A percentile compares a stretch with the other conserved stretches of the same genome.
phyloP scores from a whole-genome alignment of 2,888 invertebrate species.

The Drosophila buzzatii region DNA sequence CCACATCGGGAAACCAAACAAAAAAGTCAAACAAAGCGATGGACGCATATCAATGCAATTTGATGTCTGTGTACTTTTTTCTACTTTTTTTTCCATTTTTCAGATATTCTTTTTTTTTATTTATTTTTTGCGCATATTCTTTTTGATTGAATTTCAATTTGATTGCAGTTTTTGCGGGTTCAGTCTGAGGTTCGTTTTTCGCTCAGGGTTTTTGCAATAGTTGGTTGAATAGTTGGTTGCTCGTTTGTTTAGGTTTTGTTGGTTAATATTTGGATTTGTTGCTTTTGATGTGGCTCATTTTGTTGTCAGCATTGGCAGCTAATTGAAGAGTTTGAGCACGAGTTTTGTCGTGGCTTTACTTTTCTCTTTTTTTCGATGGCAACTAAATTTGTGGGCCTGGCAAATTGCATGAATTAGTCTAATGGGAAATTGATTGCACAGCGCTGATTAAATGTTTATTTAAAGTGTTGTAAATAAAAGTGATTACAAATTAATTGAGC shows the following conservation, averaged over 20 bases:
- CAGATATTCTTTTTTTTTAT: conserved; percentile 9
- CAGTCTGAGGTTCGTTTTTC: conserved; percentile 18
- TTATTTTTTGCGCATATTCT: conserved; percentile 51
- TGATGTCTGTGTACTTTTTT: conserved; percentile 62
- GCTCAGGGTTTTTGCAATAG: conserved; percentile 26
- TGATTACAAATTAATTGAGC: not conserved
- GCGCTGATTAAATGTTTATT: conserved; percentile 11
- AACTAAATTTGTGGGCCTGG: conserved; percentile 10
- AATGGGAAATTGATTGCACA: conserved; percentile 11
- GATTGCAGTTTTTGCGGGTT: conserved; percentile 59
- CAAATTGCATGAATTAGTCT: conserved; percentile 25
- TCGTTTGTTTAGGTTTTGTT: conserved; percentile 4
- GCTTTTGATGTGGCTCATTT: conserved; percentile 53
- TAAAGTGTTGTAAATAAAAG: conserved; percentile 1
- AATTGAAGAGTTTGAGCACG: conserved; percentile 8
- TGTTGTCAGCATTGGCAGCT: conserved; percentile 34
- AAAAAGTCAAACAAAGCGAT: conserved; percentile 68
- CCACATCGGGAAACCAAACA: conserved; percentile 56
- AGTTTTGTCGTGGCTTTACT: conserved; percentile 4
- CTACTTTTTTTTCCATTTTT: not conserved
- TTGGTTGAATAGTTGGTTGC: conserved; percentile 22
- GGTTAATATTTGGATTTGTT: conserved; percentile 53
- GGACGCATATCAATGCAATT: conserved; percentile 75
- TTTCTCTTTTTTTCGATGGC: conserved; percentile 1
- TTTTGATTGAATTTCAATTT: conserved; percentile 76